These are phyloP conservation scores for Agonopterix subpropinquella DNA, from an alignment of 2,888 invertebrate genomes.

Conservation along the genomic window DNA sequence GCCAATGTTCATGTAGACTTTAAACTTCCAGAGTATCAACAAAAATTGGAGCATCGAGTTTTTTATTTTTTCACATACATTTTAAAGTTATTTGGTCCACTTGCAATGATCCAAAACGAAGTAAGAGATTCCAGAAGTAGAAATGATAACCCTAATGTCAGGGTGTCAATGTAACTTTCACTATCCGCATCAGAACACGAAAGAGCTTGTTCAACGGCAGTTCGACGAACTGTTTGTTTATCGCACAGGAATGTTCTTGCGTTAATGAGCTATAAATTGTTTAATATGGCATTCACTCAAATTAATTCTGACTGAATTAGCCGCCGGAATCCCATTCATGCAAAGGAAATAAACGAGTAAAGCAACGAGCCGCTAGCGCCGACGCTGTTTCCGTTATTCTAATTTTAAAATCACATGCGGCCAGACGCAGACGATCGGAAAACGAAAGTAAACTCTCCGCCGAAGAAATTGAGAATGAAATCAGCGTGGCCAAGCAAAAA, in stretches of 20 bases:
- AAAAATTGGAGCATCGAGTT: no score
- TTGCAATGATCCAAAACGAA: no score
- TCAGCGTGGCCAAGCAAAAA: constrained; percentile 13
- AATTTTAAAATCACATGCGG: constrained; percentile 53
- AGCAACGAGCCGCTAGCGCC: constrained; percentile 22
- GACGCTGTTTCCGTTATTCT: constrained; percentile 62
- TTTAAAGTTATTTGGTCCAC: no score
- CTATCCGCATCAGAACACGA: constrained; percentile 46
- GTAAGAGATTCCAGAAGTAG: no score
- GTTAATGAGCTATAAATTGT: constrained; percentile 57
- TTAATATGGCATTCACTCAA: constrained; percentile 45
- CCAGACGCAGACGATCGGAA: constrained; percentile 28
- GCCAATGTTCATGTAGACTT: no score
- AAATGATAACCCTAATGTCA: no score
- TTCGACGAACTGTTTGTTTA: constrained; percentile 48
- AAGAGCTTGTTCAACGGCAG: constrained; percentile 29
- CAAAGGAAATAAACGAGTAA: constrained; percentile 58
- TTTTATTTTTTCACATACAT: no score
- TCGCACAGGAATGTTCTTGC: constrained; percentile 23
- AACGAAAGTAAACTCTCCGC: constrained; percentile 37
- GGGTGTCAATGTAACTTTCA: constrained; percentile 33
- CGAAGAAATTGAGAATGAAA: constrained; percentile 24
- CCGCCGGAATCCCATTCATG: constrained; percentile 61
- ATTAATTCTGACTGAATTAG: constrained; percentile 34
- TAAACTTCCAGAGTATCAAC: no score